These are phyloP conservation scores for Amphimedon queenslandica DNA, from an alignment of 37 sponge, comb jelly and placozoan species.

Conservation along the genomic window DNA sequence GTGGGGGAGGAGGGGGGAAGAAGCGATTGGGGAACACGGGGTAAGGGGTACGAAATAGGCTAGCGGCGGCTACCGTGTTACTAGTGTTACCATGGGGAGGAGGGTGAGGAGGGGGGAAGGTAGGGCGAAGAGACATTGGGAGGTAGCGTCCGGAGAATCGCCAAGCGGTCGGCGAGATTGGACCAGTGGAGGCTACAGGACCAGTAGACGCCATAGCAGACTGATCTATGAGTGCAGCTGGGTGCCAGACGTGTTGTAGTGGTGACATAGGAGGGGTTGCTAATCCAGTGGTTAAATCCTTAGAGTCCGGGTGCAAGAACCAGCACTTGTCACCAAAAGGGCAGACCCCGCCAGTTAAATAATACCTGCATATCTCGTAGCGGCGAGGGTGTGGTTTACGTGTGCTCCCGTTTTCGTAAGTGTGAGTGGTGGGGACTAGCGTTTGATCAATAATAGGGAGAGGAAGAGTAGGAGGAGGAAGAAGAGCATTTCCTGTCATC, in stretches of 20 bases:
- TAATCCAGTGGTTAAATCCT: neutral
- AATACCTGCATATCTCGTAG: conserved; percentile 50
- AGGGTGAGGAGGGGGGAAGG: no score
- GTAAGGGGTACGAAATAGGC: neutral
- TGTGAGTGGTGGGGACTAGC: neutral
- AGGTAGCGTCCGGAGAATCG: neutral
- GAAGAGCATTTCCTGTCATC: neutral
- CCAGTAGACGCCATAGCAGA: neutral
- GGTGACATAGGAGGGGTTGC: neutral
- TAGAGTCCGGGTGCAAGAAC: conserved; percentile 54
- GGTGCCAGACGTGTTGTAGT: neutral
- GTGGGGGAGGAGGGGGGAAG: neutral
- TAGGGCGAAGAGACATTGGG: neutral
- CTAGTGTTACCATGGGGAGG: no score
- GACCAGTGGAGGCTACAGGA: neutral
- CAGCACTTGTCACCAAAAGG: conserved; percentile 74
- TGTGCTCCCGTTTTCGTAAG: neutral
- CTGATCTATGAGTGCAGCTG: neutral
- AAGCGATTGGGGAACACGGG: neutral
- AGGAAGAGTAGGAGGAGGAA: neutral
- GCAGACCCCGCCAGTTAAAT: conserved; percentile 52
- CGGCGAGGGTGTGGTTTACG: conserved; percentile 9
- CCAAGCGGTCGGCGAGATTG: neutral
- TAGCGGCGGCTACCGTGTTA: neutral
- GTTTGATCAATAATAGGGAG: neutral